Evolutionary conservation across 2,113 vertebrate species (phyloP).

Genomic region (Turdus rufiventris): DNA sequence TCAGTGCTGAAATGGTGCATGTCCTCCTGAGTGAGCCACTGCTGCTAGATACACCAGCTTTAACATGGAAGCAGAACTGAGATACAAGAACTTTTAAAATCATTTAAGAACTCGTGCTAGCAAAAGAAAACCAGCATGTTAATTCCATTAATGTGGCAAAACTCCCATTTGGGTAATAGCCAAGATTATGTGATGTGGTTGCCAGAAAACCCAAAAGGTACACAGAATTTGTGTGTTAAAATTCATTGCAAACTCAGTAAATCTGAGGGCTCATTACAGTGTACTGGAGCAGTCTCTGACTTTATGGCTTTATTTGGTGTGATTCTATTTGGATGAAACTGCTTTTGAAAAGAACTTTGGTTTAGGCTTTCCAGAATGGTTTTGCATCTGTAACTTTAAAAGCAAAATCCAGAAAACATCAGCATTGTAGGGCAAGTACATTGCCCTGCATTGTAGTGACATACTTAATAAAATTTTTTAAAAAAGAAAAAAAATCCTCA

Average conservation of each 20-base stretch:
- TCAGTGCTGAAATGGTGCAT: not conserved
- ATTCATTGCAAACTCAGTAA: not conserved
- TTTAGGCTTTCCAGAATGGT: not conserved
- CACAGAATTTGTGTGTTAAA: not conserved
- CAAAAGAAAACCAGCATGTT: not conserved
- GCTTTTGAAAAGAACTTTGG: not conserved
- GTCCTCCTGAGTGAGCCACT: not conserved
- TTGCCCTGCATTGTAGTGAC: not conserved
- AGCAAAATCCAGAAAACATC: not conserved
- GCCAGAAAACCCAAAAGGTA: not conserved
- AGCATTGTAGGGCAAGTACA: not conserved
- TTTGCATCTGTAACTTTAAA: not conserved
- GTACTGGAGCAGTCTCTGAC: not conserved
- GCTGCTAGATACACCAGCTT: not conserved
- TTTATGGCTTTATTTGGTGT: conserved; percentile 7
- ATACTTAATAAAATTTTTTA: not conserved
- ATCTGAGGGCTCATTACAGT: not conserved
- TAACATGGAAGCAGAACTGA: not conserved
- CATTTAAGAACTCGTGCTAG: not conserved
- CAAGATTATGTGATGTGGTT: not conserved
- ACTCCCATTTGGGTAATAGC: not conserved
- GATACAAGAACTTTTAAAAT: not conserved
- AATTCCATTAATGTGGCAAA: not conserved
- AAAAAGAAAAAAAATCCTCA: too few relatives aligned
- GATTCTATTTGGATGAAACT: not conserved